Evolutionary conservation across 2,888 invertebrate genomes (phyloP).

Genomic region (Brachynemurus nebulosus): DNA sequence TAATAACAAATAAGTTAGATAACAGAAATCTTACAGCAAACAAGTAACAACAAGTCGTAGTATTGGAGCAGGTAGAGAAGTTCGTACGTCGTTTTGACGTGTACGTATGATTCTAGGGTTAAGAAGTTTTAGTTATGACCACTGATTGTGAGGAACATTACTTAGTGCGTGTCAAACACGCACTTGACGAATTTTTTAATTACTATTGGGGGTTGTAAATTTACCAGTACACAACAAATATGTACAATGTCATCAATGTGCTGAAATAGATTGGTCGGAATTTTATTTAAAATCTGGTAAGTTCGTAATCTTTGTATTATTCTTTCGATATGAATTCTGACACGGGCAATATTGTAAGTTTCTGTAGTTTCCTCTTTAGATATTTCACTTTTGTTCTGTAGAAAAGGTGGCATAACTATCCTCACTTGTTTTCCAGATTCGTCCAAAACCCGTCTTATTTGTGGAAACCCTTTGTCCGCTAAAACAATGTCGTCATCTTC

Average conservation of each 20-base stretch:
- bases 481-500: no score
- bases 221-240: conserved; percentile 4
- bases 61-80: no score
- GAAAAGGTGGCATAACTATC: conserved; percentile 11
- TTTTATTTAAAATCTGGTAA: conserved; percentile 8
- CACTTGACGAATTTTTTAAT: no score
- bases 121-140: no score
- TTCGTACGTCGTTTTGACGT: no score
- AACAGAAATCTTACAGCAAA: no score
- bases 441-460: conserved; percentile 7
- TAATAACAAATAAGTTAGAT: no score
- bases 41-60: no score
- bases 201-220: conserved; percentile 10
- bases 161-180: no score
- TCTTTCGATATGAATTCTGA: conserved; percentile 7
- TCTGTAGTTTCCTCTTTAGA: conserved; percentile 7
- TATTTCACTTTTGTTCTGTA: conserved; percentile 8
- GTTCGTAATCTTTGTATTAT: conserved; percentile 8
- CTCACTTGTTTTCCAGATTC: conserved; percentile 9
- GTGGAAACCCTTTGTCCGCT: conserved; percentile 13
- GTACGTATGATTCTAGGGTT: no score
- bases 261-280: conserved; percentile 5
- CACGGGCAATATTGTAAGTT: conserved; percentile 8
- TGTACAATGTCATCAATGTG: no score
- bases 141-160: no score